These are phyloP conservation scores for Rhabdophis nuchalis DNA, from an alignment of 2,797 vertebrate genomes.

Conservation along the genomic window DNA sequence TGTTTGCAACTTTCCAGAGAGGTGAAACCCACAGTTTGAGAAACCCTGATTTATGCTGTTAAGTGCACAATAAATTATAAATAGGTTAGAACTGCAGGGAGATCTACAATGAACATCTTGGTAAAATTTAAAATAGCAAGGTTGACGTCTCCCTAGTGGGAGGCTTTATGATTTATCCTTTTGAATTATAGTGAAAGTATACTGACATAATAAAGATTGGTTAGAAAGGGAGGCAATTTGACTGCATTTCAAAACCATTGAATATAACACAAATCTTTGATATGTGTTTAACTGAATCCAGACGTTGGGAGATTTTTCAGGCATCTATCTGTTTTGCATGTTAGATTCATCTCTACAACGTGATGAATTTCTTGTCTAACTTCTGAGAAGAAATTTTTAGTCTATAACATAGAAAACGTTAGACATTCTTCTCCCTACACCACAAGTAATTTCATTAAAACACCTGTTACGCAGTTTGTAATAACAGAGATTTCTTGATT, in stretches of 20 bases:
- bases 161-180: not conserved
- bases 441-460: not conserved
- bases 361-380: not conserved
- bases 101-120: not conserved
- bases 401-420: not conserved
- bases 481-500: not conserved
- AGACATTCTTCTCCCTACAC: not conserved
- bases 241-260: not conserved
- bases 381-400: not conserved
- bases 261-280: not conserved
- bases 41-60: not conserved
- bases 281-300: not conserved
- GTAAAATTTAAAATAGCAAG: not conserved
- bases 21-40: not conserved
- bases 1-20: not conserved
- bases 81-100: not conserved
- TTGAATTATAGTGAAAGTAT: not conserved
- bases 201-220: not conserved
- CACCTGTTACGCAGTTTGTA: not conserved
- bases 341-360: not conserved
- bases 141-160: not conserved
- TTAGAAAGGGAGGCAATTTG: not conserved
- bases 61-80: not conserved
- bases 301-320: not conserved
- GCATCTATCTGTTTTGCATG: not conserved